Percentiles rank a stretch among this genome's conserved stretches.
phyloP scores from a whole-genome alignment of 2,113 vertebrate genomes.

The Urocynchramus pylzowi region DNA sequence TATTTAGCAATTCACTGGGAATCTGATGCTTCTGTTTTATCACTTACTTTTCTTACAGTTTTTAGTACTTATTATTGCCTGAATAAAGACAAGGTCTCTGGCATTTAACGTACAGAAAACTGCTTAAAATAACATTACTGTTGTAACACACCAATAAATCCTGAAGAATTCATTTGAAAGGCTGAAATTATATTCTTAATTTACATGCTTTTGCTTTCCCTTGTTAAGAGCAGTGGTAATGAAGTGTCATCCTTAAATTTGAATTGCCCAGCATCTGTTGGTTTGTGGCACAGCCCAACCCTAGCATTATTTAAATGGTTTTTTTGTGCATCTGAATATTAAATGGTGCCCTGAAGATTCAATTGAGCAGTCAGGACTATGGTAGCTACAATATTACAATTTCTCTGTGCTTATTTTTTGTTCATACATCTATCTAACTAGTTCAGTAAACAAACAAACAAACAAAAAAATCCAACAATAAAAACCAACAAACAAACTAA shows the following conservation, averaged over 20 bases:
- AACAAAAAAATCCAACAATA: too few species aligned
- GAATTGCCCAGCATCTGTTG: slow-evolving; percentile 12
- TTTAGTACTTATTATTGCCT: not conserved
- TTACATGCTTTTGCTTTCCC: not conserved
- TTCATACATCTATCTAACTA: not conserved
- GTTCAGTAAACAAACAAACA: not conserved
- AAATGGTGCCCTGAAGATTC: not conserved
- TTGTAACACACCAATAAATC: not conserved
- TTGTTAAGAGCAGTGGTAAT: slow-evolving; percentile 3
- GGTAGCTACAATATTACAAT: not conserved
- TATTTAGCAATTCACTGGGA: not conserved
- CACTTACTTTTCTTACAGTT: not conserved
- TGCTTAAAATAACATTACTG: slow-evolving; percentile 12
- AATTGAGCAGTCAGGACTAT: not conserved
- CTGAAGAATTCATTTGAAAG: not conserved
- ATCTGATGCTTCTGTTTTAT: not conserved
- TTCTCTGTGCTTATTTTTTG: not conserved
- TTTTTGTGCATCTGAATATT: not conserved
- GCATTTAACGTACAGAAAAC: not conserved
- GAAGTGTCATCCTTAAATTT: not conserved
- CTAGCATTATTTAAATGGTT: not conserved
- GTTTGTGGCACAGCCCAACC: not conserved
- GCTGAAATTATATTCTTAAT: slow-evolving; percentile 17
- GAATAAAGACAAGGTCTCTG: not conserved
- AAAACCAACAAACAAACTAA: too few species aligned